Percentiles rank a stretch among this genome's conserved stretches.
phyloP scores from a whole-genome alignment of 2,797 vertebrate species.

The Gorsachius magnificus region DNA sequence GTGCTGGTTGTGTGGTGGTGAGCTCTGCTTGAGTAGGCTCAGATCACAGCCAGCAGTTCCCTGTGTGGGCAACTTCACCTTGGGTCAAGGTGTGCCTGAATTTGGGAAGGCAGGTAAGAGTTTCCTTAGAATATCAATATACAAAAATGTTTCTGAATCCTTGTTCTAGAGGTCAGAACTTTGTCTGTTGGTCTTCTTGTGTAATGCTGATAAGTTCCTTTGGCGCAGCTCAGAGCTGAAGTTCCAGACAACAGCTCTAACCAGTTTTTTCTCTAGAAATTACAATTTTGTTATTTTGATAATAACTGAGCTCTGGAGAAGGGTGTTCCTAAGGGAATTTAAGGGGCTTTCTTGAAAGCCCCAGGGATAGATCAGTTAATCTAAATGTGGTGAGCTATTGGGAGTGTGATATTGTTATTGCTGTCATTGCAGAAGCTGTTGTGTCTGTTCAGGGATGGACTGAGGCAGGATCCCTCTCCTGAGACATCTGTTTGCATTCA shows the following conservation, averaged over 20 bases:
- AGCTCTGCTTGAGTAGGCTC: rapidly evolving
- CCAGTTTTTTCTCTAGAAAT: background rate
- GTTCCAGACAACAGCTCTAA: background rate
- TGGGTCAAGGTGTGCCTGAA: rapidly evolving
- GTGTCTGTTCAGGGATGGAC: rapidly evolving
- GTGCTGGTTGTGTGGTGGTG: too few relatives aligned
- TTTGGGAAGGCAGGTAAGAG: background rate
- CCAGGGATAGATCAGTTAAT: background rate
- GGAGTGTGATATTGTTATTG: background rate
- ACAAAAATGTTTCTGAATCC: background rate
- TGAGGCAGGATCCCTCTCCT: background rate
- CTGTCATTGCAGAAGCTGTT: rapidly evolving
- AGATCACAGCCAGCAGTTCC: rapidly evolving
- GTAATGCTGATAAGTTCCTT: rapidly evolving
- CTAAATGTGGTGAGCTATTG: rapidly evolving
- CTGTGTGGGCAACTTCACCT: rapidly evolving
- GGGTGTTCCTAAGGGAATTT: background rate
- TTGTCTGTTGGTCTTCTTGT: rapidly evolving
- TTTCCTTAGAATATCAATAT: rapidly evolving
- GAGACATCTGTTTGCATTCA: background rate
- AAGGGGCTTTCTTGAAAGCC: background rate
- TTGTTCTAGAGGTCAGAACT: rapidly evolving
- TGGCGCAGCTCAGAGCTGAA: background rate
- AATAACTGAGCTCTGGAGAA: background rate
- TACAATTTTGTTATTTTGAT: background rate